These are phyloP conservation scores for Liodrosophila aerea DNA, from an alignment of 2,888 invertebrate species.

Conservation along the genomic window DNA sequence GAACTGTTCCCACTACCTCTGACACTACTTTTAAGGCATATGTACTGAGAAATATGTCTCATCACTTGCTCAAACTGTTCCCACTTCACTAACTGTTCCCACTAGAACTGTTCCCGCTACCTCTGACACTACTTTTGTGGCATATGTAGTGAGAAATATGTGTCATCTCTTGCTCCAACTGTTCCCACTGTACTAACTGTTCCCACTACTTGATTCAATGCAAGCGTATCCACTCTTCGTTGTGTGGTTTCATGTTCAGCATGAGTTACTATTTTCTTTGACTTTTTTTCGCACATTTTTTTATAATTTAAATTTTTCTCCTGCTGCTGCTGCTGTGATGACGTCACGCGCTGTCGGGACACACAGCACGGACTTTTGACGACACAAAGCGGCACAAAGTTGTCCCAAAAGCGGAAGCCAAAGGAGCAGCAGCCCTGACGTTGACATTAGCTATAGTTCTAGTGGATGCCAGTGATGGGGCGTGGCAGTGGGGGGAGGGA, in stretches of 20 bases:
- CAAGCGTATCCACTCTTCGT: no score
- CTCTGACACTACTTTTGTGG: no score
- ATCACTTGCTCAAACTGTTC: not conserved
- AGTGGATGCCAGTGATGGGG: not conserved
- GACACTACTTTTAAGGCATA: no score
- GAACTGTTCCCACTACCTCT: no score
- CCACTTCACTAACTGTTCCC: not conserved
- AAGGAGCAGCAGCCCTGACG: conserved; percentile 44
- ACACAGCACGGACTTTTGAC: conserved; percentile 52
- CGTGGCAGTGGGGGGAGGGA: no score
- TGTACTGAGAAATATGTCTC: no score
- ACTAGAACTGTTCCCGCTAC: no score
- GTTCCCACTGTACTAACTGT: not conserved
- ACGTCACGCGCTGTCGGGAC: conserved; percentile 51
- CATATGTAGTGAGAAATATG: no score
- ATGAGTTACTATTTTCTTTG: conserved; percentile 4
- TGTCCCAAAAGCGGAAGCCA: conserved; percentile 33
- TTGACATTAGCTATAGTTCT: conserved; percentile 46
- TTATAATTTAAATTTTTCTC: conserved; percentile 24
- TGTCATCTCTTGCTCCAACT: not conserved
- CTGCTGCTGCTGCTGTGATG: conserved; percentile 31
- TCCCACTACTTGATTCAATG: no score
- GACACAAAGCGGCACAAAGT: conserved; percentile 50
- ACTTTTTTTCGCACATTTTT: conserved; percentile 8
- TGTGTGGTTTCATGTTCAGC: not conserved